Evolutionary conservation across 2,113 vertebrate genomes (phyloP), one percentile per base, ranked within the genome.

Genomic region (Macquaria ambigua): DNA sequence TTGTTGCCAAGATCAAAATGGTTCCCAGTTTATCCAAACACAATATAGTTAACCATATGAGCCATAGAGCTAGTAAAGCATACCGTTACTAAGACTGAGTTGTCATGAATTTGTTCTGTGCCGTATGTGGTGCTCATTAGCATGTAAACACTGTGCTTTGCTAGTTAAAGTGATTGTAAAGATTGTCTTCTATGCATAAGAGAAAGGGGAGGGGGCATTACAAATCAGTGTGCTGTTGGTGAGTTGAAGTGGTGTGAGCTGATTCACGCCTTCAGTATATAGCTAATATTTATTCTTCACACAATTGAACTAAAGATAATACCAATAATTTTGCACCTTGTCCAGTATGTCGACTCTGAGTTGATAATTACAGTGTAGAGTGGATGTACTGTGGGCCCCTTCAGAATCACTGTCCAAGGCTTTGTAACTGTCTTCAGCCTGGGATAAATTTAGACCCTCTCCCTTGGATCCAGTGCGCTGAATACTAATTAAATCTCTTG

Each of bases 161-260:
- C 74, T 62, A 34, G 68, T 70, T 58, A 87, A 83, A 84, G 79
- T 78, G 67, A 8, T 58, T 53, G 66, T 80, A 70, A 75, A 85
- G 89, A 92, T 94, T 94, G 91, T 95, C 94, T 89, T 94, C 89
- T 89, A 87, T 92, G 84, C 92, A 73, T 87, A 81, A 84, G 80
- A 89, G 70, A 74, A 68, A 46, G 58, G 74, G 53, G 50, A 20
- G 50, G 67, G 48, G 8, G 39, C 46, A 20, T 90, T 93, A 94
- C 92, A 91, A 91, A 95, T 95, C 93, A 87, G 85, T 93, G 90
- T 92, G 94, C 93, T 92, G 94, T 93, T 93, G 93, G 89, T 93
- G 91, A 94, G 91, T 82, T 85, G 82, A 91, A 79, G 73, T 28
- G 23, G 76, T 67, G 84, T 63, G 87, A 86, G 73, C 68, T 39